Conservation (phyloP, 2,113 vertebrate species). For the Nesoenas mayeri region DNA sequence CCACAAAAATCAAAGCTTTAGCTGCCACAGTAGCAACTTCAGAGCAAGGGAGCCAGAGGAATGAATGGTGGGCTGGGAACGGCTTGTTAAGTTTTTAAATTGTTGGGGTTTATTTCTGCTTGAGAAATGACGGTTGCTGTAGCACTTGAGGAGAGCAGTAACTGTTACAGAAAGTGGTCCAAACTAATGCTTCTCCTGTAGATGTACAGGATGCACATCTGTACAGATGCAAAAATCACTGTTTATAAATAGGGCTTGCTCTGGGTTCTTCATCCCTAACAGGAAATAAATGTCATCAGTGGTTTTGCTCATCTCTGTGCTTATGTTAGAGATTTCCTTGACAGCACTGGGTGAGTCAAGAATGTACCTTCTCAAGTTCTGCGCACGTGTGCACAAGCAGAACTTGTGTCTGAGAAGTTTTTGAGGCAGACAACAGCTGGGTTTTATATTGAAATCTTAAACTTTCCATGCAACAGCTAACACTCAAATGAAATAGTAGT, state of each 20-base stretch:
- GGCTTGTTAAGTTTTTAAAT: not conserved
- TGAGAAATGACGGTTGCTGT: not conserved
- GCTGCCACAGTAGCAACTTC: not conserved
- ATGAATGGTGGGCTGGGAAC: not conserved
- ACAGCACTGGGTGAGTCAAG: not conserved
- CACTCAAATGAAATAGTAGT: not conserved
- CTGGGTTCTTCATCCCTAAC: not conserved
- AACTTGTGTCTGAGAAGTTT: not conserved
- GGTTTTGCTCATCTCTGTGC: constrained; percentile 4
- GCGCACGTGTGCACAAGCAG: not conserved
- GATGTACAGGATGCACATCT: not conserved
- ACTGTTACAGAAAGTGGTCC: not conserved
- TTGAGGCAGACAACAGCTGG: not conserved
- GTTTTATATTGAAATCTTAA: not conserved
- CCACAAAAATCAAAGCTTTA: not conserved
- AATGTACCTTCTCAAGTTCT: not conserved
- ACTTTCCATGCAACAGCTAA: not conserved
- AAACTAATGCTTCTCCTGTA: not conserved
- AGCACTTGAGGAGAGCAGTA: not conserved
- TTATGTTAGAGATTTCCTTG: not conserved
- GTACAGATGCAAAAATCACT: not conserved
- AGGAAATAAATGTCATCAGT: not conserved
- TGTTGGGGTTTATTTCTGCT: not conserved
- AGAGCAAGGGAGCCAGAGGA: not conserved
- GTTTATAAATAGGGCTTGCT: constrained; percentile 17